Evolutionary conservation across 2,888 invertebrate species (phyloP), one percentile per base, ranked within the genome.

Genomic region (Palloptera scutellata): DNA sequence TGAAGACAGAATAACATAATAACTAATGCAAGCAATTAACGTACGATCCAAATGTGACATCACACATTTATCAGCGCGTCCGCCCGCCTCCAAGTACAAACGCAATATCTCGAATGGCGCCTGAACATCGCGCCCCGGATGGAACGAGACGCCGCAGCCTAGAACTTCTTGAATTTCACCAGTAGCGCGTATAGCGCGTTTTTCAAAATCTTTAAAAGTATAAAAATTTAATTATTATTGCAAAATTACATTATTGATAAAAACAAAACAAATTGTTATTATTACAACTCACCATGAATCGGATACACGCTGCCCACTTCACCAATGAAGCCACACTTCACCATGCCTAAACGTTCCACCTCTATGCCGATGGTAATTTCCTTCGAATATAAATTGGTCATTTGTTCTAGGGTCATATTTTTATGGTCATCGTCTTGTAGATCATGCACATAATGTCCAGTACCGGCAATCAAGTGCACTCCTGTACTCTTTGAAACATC

Each of bases 1-100:
- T 20, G 10, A 10, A 19, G 43, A 43, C 6, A 19, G 6, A 9
- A 17, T 6, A 43, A 15, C 45, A 60, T 40, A n/a, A n/a, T n/a
- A 30, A 30, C 30, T 1, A 15, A 66, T 42, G 54, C 41, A 15
- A 12, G 5, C 12, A 43, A 45, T 55, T 40, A 58, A 61, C 89
- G 87, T 82, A 93, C 94, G 88, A 79, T 95, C 95, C 65, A 95
- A 86, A 85, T 95, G 95, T 3, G 93, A 93, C 92, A 95, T 93
- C 57, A 94, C 89, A 3, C 91, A 90, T 78, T 91, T 91, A 43
- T 87, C 84, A 0, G 88, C 86, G 8, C 87, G 86, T 0, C 94
- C 94, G 0, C 94, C 95, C 2, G 94, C 93, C 82, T 95, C 95
- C 72, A 89, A 85, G 76, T 92, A 93, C 11, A 92, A 81, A 1